These are phyloP conservation scores for Anthonomus grandis DNA, from an alignment of 1,140 invertebrate genomes.

Conservation along the genomic window DNA sequence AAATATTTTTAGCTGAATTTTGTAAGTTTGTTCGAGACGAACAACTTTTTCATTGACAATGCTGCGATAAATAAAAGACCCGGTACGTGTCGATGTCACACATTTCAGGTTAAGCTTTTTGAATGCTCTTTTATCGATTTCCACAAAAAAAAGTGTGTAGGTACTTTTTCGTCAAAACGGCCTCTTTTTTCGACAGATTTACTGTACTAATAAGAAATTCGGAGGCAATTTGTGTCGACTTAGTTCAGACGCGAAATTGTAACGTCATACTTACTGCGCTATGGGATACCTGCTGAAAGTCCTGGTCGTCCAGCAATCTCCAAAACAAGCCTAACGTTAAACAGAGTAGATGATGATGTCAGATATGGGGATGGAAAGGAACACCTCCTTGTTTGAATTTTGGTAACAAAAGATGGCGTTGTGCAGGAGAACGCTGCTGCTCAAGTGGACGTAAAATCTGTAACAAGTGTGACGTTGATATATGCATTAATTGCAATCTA, in stretches of 20 bases:
- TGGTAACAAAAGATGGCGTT: slow-evolving; percentile 22
- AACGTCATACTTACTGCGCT: neutral
- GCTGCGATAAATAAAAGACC: no score
- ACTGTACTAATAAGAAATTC: no score
- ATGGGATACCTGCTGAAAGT: slow-evolving; percentile 1
- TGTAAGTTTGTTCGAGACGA: no score
- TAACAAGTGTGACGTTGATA: slow-evolving; percentile 23
- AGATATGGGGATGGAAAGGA: slow-evolving; percentile 18
- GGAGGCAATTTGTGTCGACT: slow-evolving; percentile 9
- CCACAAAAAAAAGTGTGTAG: no score
- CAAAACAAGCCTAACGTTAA: neutral
- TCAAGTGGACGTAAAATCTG: slow-evolving; percentile 1
- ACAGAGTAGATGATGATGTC: slow-evolving; percentile 20
- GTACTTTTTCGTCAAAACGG: no score
- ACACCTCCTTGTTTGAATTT: slow-evolving; percentile 16
- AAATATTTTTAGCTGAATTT: no score
- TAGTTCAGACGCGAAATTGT: slow-evolving; percentile 10
- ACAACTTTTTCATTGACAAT: no score
- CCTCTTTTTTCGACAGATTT: no score
- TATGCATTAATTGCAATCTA: slow-evolving; percentile 6
- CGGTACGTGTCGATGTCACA: no score
- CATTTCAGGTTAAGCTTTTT: no score
- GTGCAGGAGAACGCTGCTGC: slow-evolving; percentile 23
- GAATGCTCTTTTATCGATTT: no score
- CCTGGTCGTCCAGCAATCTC: slow-evolving; percentile 8